Percentiles rank a stretch among this genome's conserved stretches.
These are phyloP conservation scores for Macrostomum lignano DNA, from an alignment of 1,140 invertebrate genomes.

Conservation along the genomic window DNA sequence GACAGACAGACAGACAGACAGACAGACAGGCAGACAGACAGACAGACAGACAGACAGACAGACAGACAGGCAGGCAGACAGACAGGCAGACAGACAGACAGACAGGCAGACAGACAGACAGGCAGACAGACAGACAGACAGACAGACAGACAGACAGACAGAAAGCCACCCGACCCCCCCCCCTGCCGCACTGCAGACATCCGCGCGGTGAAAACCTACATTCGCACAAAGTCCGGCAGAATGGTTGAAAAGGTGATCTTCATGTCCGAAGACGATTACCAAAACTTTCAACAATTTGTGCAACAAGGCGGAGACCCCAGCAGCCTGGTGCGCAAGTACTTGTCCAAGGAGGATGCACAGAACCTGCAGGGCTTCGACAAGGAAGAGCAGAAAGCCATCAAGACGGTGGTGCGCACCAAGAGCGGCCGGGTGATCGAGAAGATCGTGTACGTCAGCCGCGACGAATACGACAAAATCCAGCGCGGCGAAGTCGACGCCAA, in stretches of 20 bases:
- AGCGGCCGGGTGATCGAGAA: constrained; percentile 19
- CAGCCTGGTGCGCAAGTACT: constrained; percentile 1
- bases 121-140: too few species aligned
- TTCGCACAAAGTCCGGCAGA: constrained; percentile 22
- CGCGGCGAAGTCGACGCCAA: constrained; percentile 1
- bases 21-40: too few species aligned
- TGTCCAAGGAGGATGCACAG: constrained; percentile 1
- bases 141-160: too few species aligned
- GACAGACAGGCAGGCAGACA: too few species aligned
- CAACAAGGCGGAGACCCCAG: constrained; percentile 1
- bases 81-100: too few species aligned
- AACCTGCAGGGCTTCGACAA: constrained; percentile 1
- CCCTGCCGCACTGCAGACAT: constrained; percentile 12
- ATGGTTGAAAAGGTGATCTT: constrained; percentile 19
- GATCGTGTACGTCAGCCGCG: constrained; percentile 19
- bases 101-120: too few species aligned
- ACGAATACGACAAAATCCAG: constrained; percentile 13
- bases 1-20: too few species aligned
- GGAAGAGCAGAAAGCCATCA: constrained; percentile 10
- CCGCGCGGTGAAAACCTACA: constrained; percentile 21
- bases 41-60: too few species aligned
- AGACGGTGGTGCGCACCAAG: constrained; percentile 20
- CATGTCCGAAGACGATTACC: constrained; percentile 19
- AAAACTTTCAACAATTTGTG: constrained; percentile 10
- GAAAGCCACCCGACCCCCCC: too few species aligned